phyloP scores from a whole-genome alignment of 2,888 invertebrate genomes.

The Molorchus minor region DNA sequence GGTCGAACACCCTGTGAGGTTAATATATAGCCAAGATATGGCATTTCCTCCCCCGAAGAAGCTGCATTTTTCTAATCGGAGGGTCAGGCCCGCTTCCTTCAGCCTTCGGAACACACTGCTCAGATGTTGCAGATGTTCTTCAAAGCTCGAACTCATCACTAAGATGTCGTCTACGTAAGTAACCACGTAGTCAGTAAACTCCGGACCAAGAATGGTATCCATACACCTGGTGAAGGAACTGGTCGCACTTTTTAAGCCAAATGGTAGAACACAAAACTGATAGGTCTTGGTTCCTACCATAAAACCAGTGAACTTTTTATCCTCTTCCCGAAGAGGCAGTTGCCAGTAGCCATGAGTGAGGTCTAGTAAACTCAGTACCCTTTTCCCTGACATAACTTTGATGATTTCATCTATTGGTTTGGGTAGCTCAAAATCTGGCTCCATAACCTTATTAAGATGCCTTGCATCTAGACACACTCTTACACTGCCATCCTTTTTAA shows the following conservation, averaged over 20 bases:
- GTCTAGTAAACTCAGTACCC: not conserved
- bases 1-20: not conserved
- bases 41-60: slow-evolving; percentile 34
- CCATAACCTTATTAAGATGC: not conserved
- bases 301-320: slow-evolving; percentile 43
- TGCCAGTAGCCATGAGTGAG: slow-evolving; percentile 15
- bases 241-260: slow-evolving; percentile 33
- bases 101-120: slow-evolving; percentile 29
- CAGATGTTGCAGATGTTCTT: slow-evolving; percentile 34
- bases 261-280: slow-evolving; percentile 39
- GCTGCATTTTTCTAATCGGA: slow-evolving; percentile 39
- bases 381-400: slow-evolving; percentile 6
- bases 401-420: slow-evolving; percentile 7
- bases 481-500: not conserved
- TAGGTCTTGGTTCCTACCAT: slow-evolving; percentile 35
- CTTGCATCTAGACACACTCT: slow-evolving; percentile 10
- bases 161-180: too few relatives aligned
- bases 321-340: slow-evolving; percentile 26
- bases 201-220: slow-evolving; percentile 31
- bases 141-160: slow-evolving; percentile 32
- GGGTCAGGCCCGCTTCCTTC: slow-evolving; percentile 32
- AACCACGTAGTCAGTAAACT: slow-evolving; percentile 31
- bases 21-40: not conserved
- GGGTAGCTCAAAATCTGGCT: not conserved
- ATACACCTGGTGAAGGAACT: slow-evolving; percentile 33